Percentiles rank a stretch among this genome's conserved stretches.
These are phyloP conservation scores for Pangasianodon hypophthalmus DNA, from an alignment of 2,113 vertebrate genomes.

Conservation along the genomic window DNA sequence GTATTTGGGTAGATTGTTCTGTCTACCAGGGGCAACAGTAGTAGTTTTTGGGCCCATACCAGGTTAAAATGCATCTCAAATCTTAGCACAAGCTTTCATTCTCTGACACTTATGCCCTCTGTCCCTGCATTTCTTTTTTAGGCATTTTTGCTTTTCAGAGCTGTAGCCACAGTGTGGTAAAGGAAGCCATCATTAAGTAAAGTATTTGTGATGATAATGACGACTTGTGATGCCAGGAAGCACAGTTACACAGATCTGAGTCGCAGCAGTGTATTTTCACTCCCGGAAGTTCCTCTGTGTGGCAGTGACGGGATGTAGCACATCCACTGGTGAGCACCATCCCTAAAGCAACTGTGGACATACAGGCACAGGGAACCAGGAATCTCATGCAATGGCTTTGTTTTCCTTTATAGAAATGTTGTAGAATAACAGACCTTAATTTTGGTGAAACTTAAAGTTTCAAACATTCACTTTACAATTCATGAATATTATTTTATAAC, in stretches of 20 bases:
- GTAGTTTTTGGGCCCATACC: neutral
- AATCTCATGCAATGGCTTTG: neutral
- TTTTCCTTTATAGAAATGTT: neutral
- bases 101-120: neutral
- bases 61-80: neutral
- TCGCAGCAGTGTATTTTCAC: slow-evolving; percentile 77
- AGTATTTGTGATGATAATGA: slow-evolving; percentile 22
- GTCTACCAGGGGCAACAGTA: neutral
- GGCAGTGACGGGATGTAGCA: slow-evolving; percentile 77
- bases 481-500: neutral
- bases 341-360: slow-evolving; percentile 70
- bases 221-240: neutral
- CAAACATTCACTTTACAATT: neutral
- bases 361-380: slow-evolving; percentile 15
- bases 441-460: neutral
- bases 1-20: neutral
- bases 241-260: slow-evolving; percentile 67
- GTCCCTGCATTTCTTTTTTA: neutral
- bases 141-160: neutral
- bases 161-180: slow-evolving; percentile 6
- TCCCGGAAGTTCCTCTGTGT: slow-evolving; percentile 76
- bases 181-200: slow-evolving; percentile 14
- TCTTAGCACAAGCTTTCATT: neutral
- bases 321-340: slow-evolving; percentile 75
- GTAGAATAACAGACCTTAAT: neutral